Conservation (phyloP, 2,888 invertebrate species). For the Leptinotarsa rubiginosa region DNA sequence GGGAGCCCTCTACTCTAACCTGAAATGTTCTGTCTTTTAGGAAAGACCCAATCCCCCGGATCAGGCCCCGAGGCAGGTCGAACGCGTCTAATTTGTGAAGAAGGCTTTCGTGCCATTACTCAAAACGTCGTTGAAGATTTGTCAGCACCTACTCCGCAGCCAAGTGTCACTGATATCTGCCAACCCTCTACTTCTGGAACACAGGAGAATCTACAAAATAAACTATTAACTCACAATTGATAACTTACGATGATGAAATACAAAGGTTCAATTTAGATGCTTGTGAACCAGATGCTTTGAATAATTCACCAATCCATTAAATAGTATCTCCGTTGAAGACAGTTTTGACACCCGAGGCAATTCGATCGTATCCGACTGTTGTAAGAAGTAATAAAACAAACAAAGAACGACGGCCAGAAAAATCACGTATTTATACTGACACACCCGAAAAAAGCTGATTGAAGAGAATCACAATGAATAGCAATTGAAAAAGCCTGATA, state of each 20-base stretch:
- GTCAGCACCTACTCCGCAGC: no score
- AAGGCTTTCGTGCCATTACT: no score
- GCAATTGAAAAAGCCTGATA: no score
- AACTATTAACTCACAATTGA: background rate
- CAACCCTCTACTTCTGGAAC: background rate
- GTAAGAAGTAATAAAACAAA: constrained; percentile 2
- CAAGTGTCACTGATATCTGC: background rate
- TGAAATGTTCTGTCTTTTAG: no score
- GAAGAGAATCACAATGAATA: no score
- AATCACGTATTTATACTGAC: no score
- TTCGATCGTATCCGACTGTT: background rate
- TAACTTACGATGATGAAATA: constrained; percentile 2
- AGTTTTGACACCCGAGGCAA: background rate
- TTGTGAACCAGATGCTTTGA: constrained; percentile 9
- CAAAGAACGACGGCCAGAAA: background rate
- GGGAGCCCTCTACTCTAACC: no score
- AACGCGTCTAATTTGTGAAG: no score
- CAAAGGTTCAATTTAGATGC: background rate
- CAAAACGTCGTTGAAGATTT: no score
- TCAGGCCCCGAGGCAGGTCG: no score
- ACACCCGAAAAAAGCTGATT: no score
- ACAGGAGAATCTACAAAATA: background rate
- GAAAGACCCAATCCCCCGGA: no score
- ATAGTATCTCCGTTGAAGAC: background rate
- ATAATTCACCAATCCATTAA: constrained; percentile 8